Percentiles rank a stretch among this genome's conserved stretches.
Evolutionary conservation across 2,888 invertebrate genomes (phyloP).

Genomic region (Amphipoea oculea): DNA sequence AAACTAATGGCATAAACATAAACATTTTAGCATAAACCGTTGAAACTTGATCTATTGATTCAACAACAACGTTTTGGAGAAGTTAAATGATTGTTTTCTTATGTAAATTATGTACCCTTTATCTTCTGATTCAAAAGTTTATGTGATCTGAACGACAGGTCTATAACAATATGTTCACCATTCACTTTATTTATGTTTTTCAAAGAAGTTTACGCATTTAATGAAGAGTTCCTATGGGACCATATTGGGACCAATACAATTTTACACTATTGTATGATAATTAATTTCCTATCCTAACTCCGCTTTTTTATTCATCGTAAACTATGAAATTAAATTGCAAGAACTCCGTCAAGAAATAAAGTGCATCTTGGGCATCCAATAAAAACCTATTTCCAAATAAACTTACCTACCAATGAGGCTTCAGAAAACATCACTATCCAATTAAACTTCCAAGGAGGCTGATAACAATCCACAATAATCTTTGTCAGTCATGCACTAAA

Average conservation of each 20-base stretch:
- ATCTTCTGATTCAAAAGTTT: conserved; percentile 31
- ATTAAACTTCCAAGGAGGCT: conserved; percentile 48
- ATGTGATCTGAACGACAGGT: conserved; percentile 30
- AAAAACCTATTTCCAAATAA: conserved; percentile 23
- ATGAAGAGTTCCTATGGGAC: background rate
- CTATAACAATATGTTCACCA: conserved; percentile 27
- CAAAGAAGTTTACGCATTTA: background rate
- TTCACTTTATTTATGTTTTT: conserved; percentile 12
- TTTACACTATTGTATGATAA: background rate
- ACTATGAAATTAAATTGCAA: background rate
- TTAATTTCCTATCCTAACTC: background rate
- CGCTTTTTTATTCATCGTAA: background rate
- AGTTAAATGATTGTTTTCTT: conserved; percentile 46
- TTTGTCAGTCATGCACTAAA: conserved; percentile 61
- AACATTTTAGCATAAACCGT: conserved; percentile 16
- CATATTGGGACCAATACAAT: background rate
- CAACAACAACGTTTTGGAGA: conserved; percentile 16
- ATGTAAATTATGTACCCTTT: conserved; percentile 54
- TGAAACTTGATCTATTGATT: conserved; percentile 24
- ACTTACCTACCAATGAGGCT: conserved; percentile 63
- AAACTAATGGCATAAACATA: conserved; percentile 22
- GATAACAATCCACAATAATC: conserved; percentile 59
- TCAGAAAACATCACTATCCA: conserved; percentile 59
- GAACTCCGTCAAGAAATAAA: background rate
- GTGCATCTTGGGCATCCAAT: background rate